Conservation (phyloP, 2,888 invertebrate species). For the Terebella lapidaria region DNA sequence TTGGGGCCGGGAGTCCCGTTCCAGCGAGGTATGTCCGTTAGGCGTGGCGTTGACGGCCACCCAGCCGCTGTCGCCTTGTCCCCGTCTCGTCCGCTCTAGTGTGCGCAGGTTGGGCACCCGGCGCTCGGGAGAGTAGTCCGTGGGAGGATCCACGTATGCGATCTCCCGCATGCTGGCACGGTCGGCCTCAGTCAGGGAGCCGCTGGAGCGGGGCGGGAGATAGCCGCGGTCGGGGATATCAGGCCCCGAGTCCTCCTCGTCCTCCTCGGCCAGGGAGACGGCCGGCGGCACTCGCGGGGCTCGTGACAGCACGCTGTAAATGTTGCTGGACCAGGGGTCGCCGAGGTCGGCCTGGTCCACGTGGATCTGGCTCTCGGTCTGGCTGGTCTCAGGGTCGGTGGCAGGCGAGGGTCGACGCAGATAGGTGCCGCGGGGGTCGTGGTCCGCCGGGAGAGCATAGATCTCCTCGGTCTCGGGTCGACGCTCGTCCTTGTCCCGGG, state of each 20-base stretch:
- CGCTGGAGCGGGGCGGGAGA: background rate
- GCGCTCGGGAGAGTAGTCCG: background rate
- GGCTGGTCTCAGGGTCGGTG: background rate
- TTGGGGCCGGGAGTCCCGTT: background rate
- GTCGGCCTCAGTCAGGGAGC: background rate
- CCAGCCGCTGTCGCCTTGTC: too few relatives aligned
- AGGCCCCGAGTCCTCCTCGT: background rate
- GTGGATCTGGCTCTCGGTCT: slow-evolving; percentile 2
- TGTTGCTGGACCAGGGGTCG: background rate
- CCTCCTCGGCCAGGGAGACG: background rate
- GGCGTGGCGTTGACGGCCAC: background rate
- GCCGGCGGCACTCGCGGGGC: background rate
- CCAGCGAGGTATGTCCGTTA: background rate
- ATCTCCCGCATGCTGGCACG: background rate
- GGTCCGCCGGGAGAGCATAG: background rate
- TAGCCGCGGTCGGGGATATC: background rate
- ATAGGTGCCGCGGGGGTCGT: background rate
- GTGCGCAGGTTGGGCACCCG: background rate
- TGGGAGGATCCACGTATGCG: background rate
- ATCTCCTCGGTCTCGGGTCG: background rate
- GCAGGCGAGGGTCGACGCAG: background rate
- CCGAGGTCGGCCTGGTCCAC: background rate
- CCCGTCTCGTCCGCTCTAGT: background rate
- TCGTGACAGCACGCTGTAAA: background rate
- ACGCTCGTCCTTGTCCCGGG: background rate